Evolutionary conservation across 2,113 vertebrate genomes (phyloP), one percentile per base, ranked within the genome.

Genomic region (Nothoprocta pentlandii): DNA sequence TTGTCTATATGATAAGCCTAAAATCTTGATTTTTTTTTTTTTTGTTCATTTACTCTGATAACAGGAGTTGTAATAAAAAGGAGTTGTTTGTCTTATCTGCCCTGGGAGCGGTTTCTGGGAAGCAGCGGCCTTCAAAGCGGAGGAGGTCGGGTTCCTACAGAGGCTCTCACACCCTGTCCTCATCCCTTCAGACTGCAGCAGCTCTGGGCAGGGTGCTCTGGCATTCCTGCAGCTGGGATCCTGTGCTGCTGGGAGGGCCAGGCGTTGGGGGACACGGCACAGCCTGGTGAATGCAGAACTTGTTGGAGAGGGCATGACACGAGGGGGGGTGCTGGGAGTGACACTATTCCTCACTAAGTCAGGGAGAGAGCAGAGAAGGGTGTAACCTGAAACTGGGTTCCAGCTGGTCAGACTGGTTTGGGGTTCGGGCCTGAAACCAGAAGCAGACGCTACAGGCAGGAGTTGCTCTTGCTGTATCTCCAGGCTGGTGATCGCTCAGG

Each of bases 331-430:
- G 81, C 78, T 78, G 39, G 73, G 68, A 89, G 64, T 74, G 56
- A 94, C 79, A 77, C 93, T 71, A 66, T 70, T 80, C 86, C 88
- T 77, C 62, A 67, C 67, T 56, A 82, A 88, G 68, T 93, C 94
- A 85, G 71, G 76, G 63, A 51, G 89, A 88, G 79, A 96, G 76
- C 66, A 84, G 85, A 86, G 66, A 83, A 87, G 94, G 95, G 95
- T 87, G 91, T 94, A 89, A 82, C 96, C 92, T 95, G 94, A 96
- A 97, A 95, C 97, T 94, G 64, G 39, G 75, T 17, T 92, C 90
- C 90, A 84, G 53, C 94, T 96, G 90, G 93, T 94, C 90, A 91
- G 87, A 96, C 96, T 86, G 90, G 91, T 97, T 96, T 93, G 77
- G 63, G 62, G 46, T 79, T 92, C 64, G 58, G 68, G 54, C 90